phyloP scores from a whole-genome alignment of 2,113 vertebrate genomes.

The Manacus vitellinus region DNA sequence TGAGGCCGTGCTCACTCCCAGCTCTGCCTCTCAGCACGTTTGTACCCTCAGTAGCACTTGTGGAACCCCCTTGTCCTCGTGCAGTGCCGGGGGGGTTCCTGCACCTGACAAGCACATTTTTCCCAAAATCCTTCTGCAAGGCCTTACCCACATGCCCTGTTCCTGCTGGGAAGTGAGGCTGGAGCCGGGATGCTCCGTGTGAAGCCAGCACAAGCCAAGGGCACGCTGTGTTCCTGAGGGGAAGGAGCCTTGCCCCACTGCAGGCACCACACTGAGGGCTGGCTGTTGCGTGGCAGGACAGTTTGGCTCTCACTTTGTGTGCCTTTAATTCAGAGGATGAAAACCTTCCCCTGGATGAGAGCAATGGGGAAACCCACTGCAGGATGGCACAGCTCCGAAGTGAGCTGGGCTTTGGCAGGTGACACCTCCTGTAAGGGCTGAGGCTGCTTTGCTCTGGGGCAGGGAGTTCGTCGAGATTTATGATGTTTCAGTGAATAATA shows the following conservation, averaged over 20 bases:
- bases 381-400: accelerated
- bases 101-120: background rate
- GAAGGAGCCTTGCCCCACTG: background rate
- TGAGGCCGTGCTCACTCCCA: background rate
- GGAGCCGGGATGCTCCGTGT: background rate
- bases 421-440: background rate
- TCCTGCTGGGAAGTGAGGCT: background rate
- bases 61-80: accelerated
- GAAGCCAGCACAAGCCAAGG: background rate
- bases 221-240: accelerated
- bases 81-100: background rate
- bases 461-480: background rate
- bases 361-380: background rate
- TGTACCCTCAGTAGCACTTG: background rate
- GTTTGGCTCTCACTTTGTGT: background rate
- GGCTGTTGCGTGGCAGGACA: background rate
- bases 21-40: background rate
- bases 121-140: background rate
- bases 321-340: background rate
- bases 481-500: background rate
- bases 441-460: background rate
- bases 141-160: accelerated
- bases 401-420: background rate
- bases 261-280: background rate
- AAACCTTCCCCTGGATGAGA: background rate